Conservation (phyloP, 23 tunicate species). For the Ciona savignyi region DNA sequence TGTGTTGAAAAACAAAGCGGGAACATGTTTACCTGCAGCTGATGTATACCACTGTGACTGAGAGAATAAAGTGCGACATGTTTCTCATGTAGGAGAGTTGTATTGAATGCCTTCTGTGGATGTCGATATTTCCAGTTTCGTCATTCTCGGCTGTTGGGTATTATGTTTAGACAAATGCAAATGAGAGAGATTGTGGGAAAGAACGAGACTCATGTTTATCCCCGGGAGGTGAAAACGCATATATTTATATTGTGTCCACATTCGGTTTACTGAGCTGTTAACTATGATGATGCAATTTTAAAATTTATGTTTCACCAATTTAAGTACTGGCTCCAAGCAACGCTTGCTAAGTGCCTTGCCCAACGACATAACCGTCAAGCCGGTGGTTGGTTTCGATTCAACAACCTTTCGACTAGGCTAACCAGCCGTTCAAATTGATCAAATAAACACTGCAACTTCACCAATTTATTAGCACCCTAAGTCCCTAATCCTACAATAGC, state of each 20-base stretch:
- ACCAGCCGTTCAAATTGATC: no score
- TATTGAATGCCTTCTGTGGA: background rate
- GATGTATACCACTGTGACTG: constrained; percentile 3
- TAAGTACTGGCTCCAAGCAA: background rate
- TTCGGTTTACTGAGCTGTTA: no score
- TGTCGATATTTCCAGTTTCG: background rate
- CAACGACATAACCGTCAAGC: background rate
- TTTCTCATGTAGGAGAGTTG: constrained; percentile 19
- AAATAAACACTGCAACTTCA: no score
- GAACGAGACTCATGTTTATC: background rate
- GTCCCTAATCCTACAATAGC: no score
- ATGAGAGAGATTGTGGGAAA: background rate
- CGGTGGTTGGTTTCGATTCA: background rate
- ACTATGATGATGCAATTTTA: background rate
- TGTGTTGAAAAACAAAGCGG: background rate
- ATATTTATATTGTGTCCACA: no score
- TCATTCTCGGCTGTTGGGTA: background rate
- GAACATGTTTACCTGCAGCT: constrained; percentile 1
- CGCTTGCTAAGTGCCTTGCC: background rate
- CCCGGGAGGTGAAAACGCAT: background rate
- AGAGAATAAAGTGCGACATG: constrained; percentile 12
- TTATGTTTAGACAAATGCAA: background rate
- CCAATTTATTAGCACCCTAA: no score
- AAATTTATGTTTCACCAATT: background rate
- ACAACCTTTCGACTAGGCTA: background rate